These are phyloP conservation scores for Eilema depressum DNA, from an alignment of 2,888 invertebrate species.

Conservation along the genomic window DNA sequence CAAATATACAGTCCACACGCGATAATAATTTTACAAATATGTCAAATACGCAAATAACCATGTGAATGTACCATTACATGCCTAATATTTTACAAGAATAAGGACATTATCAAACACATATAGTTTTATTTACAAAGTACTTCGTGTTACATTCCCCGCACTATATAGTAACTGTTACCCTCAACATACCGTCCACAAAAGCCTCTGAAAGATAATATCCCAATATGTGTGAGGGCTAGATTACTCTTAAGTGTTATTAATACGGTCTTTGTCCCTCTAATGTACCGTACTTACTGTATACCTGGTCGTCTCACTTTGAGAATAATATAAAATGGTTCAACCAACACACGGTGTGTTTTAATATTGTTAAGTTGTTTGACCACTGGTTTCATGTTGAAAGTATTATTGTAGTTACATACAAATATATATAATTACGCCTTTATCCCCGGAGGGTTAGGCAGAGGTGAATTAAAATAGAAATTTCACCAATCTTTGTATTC, in stretches of 20 bases:
- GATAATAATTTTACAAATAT: too few species aligned
- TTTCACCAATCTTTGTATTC: too few species aligned
- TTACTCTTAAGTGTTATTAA: slow-evolving; percentile 41
- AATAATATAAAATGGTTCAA: slow-evolving; percentile 6
- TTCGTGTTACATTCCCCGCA: slow-evolving; percentile 11
- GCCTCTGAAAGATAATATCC: slow-evolving; percentile 29
- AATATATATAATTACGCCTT: too few species aligned
- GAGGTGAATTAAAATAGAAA: too few species aligned
- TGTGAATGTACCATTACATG: too few species aligned
- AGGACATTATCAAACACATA: slow-evolving; percentile 6
- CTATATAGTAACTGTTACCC: slow-evolving; percentile 13
- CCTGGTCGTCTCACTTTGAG: slow-evolving; percentile 24
- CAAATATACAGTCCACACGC: too few species aligned
- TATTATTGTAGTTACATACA: neutral
- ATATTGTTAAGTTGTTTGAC: neutral
- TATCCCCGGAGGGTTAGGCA: too few species aligned
- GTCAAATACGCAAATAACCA: too few species aligned
- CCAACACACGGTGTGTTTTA: neutral
- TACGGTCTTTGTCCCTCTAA: slow-evolving; percentile 31
- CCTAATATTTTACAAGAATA: neutral
- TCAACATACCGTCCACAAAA: slow-evolving; percentile 16
- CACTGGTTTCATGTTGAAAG: neutral
- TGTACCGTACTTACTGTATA: slow-evolving; percentile 29
- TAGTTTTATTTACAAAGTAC: slow-evolving; percentile 16
- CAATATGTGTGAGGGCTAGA: slow-evolving; percentile 31